Conservation (phyloP, 2,113 vertebrate genomes). For the Caretta caretta region DNA sequence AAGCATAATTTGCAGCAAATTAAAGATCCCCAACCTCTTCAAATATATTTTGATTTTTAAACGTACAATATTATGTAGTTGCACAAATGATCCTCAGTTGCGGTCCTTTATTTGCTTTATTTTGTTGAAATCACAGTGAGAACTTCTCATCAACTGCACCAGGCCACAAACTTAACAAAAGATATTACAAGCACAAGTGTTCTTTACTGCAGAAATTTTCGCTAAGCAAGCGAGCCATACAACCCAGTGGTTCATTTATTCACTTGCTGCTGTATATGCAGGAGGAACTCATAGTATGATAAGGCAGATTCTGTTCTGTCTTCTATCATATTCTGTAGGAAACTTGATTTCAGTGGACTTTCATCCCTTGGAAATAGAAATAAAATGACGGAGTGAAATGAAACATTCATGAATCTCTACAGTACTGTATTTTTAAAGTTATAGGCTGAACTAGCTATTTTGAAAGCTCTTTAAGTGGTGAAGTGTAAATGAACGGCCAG, state of each 20-base stretch:
- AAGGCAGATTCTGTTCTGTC: slow-evolving; percentile 97
- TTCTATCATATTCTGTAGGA: slow-evolving; percentile 97
- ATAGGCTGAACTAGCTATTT: neutral
- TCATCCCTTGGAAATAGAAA: slow-evolving; percentile 89
- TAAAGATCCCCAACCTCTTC: slow-evolving; percentile 72
- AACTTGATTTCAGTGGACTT: slow-evolving; percentile 89
- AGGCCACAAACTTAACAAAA: slow-evolving; percentile 77
- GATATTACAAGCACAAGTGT: slow-evolving; percentile 69
- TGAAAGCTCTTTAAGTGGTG: neutral
- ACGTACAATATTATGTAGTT: slow-evolving; percentile 78
- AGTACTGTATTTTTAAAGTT: neutral
- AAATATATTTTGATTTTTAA: slow-evolving; percentile 73
- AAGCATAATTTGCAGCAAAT: slow-evolving; percentile 81
- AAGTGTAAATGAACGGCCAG: neutral
- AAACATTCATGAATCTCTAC: neutral
- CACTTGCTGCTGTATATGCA: slow-evolving; percentile 97
- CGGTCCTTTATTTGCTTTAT: slow-evolving; percentile 84
- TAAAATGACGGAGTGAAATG: slow-evolving; percentile 17
- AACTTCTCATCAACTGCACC: slow-evolving; percentile 79
- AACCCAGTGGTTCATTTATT: slow-evolving; percentile 87
- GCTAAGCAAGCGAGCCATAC: slow-evolving; percentile 50
- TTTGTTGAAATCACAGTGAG: slow-evolving; percentile 86
- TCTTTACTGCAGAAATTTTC: slow-evolving; percentile 64
- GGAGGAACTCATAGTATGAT: slow-evolving; percentile 97
- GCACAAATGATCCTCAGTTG: slow-evolving; percentile 76